Conservation (phyloP, 2,888 invertebrate species). For the Limnephilus rhombicus region DNA sequence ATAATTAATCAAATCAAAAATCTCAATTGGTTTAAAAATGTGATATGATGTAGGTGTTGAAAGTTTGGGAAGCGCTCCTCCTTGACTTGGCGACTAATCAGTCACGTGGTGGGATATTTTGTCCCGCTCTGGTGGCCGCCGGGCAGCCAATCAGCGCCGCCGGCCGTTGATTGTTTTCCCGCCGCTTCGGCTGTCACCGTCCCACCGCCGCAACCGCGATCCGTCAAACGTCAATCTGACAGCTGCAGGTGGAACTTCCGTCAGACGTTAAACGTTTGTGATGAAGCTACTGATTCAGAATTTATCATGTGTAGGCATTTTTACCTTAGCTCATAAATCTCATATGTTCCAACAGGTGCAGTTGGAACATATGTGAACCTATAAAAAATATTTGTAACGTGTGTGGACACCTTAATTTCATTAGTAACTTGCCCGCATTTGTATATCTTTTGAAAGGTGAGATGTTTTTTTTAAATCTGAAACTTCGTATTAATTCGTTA, state of each 20-base stretch:
- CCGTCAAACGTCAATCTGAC: constrained; percentile 43
- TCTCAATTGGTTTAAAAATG: not conserved
- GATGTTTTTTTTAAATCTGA: no score
- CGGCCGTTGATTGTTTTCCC: constrained; percentile 49
- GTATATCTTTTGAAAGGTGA: no score
- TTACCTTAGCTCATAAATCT: not conserved
- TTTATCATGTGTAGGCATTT: not conserved
- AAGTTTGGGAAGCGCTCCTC: constrained; percentile 20
- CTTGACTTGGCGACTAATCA: constrained; percentile 36
- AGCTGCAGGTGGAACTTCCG: not conserved
- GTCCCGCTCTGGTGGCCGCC: constrained; percentile 46
- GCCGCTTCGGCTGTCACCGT: constrained; percentile 40
- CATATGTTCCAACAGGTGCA: not conserved
- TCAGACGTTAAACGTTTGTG: not conserved
- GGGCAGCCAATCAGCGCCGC: constrained; percentile 47
- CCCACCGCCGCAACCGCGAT: constrained; percentile 39
- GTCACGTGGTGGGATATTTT: constrained; percentile 42
- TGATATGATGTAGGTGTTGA: not conserved
- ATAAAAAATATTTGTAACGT: no score
- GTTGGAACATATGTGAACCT: no score
- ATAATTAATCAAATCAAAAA: not conserved
- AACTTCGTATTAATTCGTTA: no score
- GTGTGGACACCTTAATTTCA: no score
- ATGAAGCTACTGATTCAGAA: not conserved
- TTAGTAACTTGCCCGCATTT: no score